Percentiles rank a stretch among this genome's conserved stretches.
Evolutionary conservation across 2,797 vertebrate species (phyloP).

Genomic region (Gymnopithys bicolor): DNA sequence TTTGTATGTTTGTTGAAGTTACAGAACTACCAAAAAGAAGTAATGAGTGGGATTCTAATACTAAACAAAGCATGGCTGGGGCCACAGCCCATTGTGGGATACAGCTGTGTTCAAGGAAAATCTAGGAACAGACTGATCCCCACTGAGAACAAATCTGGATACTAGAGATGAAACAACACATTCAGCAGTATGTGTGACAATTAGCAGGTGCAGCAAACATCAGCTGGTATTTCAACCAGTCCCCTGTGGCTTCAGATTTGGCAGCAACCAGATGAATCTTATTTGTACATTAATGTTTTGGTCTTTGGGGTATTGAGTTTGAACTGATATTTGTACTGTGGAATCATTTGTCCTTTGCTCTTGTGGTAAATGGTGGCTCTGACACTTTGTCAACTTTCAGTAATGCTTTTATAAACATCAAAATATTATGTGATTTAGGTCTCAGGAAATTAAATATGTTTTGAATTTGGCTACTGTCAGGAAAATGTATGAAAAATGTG

Average conservation of each 20-base stretch:
- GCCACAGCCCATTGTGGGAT: background rate
- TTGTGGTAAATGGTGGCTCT: background rate
- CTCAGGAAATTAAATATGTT: background rate
- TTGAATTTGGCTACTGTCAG: background rate
- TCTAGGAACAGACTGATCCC: background rate
- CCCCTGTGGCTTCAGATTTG: background rate
- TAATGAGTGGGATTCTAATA: background rate
- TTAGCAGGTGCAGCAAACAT: slow-evolving; percentile 13
- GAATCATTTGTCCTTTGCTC: background rate
- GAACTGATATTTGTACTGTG: background rate
- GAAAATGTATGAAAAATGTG: background rate
- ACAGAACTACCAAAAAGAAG: background rate
- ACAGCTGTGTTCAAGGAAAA: background rate
- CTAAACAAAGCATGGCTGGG: background rate
- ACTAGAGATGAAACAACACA: background rate
- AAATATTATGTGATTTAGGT: background rate
- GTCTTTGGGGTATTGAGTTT: background rate
- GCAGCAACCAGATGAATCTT: background rate
- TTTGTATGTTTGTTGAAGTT: background rate
- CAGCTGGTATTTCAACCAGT: slow-evolving; percentile 22
- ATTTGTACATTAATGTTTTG: background rate
- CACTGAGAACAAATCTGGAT: background rate
- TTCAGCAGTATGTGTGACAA: background rate
- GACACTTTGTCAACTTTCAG: background rate
- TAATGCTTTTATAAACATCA: background rate